Evolutionary conservation across 1,140 invertebrate species (phyloP).

Genomic region (Anthonomus grandis): DNA sequence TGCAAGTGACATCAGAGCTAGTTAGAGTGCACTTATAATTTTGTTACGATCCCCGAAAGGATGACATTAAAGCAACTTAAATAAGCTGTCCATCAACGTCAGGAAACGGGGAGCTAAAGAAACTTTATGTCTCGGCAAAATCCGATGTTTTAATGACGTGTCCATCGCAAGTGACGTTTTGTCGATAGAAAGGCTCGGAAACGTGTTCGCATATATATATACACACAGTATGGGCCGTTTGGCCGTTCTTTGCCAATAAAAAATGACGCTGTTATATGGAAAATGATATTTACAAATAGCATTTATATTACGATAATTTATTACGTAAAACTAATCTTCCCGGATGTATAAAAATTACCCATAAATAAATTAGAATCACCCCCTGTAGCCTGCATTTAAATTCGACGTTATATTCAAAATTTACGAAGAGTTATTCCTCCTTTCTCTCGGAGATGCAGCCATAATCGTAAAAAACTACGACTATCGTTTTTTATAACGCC

Average conservation of each 20-base stretch:
- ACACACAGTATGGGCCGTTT: too few relatives aligned
- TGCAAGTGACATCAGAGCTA: conserved; percentile 19
- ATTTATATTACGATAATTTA: too few relatives aligned
- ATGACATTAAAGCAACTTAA: conserved; percentile 41
- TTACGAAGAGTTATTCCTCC: conserved; percentile 14
- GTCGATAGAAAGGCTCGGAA: conserved; percentile 31
- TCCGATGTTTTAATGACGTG: conserved; percentile 36
- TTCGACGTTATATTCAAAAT: conserved; percentile 10
- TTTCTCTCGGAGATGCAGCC: conserved; percentile 15
- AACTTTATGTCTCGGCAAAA: conserved; percentile 36
- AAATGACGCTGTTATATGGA: too few relatives aligned
- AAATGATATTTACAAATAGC: too few relatives aligned
- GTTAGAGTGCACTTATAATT: conserved; percentile 36
- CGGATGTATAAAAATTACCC: too few relatives aligned
- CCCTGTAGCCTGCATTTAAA: conserved; percentile 4
- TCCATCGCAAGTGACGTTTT: conserved; percentile 35
- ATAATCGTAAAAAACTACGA: conserved; percentile 25
- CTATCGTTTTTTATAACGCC: conserved; percentile 19
- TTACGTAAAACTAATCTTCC: too few relatives aligned
- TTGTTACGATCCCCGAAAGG: conserved; percentile 31
- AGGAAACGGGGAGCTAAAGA: conserved; percentile 31
- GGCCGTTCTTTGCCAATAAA: too few relatives aligned
- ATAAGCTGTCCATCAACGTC: conserved; percentile 40
- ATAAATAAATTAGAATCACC: conserved; percentile 2
- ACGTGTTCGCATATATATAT: too few relatives aligned